Base-by-base conservation (phyloP, 2,888 invertebrate species). In the Muscina levida region DNA sequence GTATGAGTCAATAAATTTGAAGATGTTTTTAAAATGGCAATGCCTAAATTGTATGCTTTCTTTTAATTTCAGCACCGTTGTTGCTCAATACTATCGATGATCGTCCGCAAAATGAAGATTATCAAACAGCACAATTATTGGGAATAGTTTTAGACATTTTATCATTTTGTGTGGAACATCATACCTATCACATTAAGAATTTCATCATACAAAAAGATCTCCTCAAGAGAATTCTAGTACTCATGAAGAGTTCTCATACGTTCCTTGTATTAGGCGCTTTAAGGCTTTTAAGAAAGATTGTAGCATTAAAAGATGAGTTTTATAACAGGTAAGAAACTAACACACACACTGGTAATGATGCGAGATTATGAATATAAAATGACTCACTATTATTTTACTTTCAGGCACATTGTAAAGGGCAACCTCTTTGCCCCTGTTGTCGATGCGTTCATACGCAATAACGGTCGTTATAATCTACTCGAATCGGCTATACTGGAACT, bases 401-500 rank as follows among this genome's bases (percentile, higher is more conserved):
- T 73, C 75, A 92, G 98, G 88, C 97, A 98, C 91, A 97, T 98
- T 86, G 95, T 97, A 85, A 97, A 97, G 90, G 96, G 97, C 82
- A 97, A 97, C 91, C 93, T 99, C 76, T 97, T 99, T 91, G 96
- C 96, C 85, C 98, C 98, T 39, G 97, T 99, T 76, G 95, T 99
- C 85, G 98, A 98, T 90, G 97, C 98, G 84, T 98, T 99, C 91
- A 94, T 97, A 87, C 94, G 95, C 87, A 99, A 99, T 92, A 98
- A 98, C 90, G 97, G 97, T 87, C 94, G 98, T 91, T 99, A 99
- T 92, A 99, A 99, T 92, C 94, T 99, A 85, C 92, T 99, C 86
- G 99, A 99, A 91, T 99, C 99, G 31, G 99, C 99, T 84, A 97
- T 99, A 90, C 93, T 99, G 90, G 99, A 99, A 92, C 94, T 99